A percentile compares a stretch with the other conserved stretches of the same genome.
Conservation (phyloP, 2,888 invertebrate genomes). For the Dryadula phaetusa region DNA sequence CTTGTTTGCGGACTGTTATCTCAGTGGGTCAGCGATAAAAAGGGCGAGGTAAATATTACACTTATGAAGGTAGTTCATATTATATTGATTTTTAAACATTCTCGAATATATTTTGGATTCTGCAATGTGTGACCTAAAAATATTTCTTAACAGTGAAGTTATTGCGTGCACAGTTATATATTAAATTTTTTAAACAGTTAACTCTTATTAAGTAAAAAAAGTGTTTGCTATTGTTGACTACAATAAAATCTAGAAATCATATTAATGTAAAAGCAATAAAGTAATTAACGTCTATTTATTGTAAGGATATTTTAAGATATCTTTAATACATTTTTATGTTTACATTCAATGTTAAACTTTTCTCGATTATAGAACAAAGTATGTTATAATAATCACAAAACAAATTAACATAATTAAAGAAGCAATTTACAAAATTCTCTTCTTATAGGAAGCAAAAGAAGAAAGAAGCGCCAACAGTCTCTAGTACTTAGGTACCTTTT, state of each 20-base stretch:
- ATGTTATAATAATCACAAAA: too few species aligned
- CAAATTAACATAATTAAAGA: too few species aligned
- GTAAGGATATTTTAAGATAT: not conserved
- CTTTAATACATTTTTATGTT: not conserved
- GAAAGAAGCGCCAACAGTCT: not conserved
- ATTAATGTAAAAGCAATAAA: too few species aligned
- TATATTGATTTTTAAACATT: conserved; percentile 20
- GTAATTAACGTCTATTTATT: too few species aligned
- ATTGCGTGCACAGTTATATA: not conserved
- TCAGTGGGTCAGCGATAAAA: conserved; percentile 50
- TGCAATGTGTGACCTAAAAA: not conserved
- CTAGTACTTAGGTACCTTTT: not conserved
- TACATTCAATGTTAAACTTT: too few species aligned
- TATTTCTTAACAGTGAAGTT: not conserved
- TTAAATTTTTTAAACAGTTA: too few species aligned
- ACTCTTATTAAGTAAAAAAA: too few species aligned
- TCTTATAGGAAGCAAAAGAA: not conserved
- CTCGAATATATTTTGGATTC: conserved; percentile 10
- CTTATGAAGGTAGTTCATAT: conserved; percentile 30
- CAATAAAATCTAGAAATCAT: too few species aligned
- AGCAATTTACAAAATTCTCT: not conserved
- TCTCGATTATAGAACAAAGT: too few species aligned
- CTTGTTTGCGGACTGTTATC: conserved; percentile 47
- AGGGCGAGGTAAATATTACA: conserved; percentile 41
- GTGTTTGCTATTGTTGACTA: too few species aligned